These are phyloP conservation scores for Characodon lateralis DNA, from an alignment of 2,797 vertebrate species.

Conservation along the genomic window DNA sequence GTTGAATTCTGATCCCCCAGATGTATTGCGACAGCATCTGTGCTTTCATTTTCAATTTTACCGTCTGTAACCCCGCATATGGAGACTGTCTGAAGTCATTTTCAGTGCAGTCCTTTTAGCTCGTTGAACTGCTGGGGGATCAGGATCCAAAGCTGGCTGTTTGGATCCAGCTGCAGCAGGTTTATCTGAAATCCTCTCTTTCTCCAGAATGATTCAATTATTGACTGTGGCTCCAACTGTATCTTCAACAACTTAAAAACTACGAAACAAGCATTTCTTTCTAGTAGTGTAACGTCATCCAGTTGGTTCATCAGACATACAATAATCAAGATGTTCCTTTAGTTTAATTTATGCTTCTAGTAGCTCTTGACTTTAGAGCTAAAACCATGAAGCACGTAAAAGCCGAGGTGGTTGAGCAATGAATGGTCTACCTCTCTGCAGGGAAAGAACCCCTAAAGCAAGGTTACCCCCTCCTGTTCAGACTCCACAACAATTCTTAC, in stretches of 20 bases:
- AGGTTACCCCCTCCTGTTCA: not conserved
- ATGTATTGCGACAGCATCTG: conserved; percentile 78
- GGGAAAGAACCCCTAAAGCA: conserved; percentile 8
- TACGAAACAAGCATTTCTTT: conserved; percentile 12
- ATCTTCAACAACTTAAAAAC: conserved; percentile 13
- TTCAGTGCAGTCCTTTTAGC: conserved; percentile 63
- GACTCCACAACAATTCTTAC: not conserved
- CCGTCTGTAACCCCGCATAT: conserved; percentile 68
- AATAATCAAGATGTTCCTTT: conserved; percentile 30
- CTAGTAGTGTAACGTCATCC: conserved; percentile 42
- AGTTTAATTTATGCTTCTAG: conserved; percentile 40
- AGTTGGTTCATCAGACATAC: conserved; percentile 42
- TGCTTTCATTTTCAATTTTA: conserved; percentile 78
- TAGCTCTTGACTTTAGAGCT: conserved; percentile 39
- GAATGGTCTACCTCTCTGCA: conserved; percentile 9
- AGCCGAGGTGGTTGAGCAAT: conserved; percentile 24
- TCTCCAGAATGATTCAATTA: conserved; percentile 29
- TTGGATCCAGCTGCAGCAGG: conserved; percentile 35
- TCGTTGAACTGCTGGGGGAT: conserved; percentile 17
- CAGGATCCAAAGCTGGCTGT: conserved; percentile 30
- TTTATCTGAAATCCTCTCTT: conserved; percentile 30
- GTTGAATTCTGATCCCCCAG: conserved; percentile 72
- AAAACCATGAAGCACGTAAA: conserved; percentile 41
- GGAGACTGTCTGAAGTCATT: conserved; percentile 75
- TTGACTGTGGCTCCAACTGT: conserved; percentile 1